Base-by-base conservation (phyloP, 2,113 vertebrate genomes). In the Heterocephalus glaber region DNA sequence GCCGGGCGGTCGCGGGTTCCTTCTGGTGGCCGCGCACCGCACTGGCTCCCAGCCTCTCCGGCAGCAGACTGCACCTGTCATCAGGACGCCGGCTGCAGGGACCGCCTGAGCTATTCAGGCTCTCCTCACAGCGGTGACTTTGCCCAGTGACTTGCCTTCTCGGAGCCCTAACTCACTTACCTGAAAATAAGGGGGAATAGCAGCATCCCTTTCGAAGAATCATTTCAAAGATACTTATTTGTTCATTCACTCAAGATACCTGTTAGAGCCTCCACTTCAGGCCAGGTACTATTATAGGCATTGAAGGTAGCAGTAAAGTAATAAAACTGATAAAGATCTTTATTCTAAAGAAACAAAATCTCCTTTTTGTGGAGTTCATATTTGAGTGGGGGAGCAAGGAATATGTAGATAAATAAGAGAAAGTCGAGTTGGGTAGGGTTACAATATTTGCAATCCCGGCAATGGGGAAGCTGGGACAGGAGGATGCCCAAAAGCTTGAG, bases 11-110 rank as follows among this genome's bases (percentile, higher is more conserved):
- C 24, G 7, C 63, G 54, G 70, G 7, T 56, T 22, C 41, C 61
- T 83, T 41, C 44, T 20, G 66, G 70, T 0, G 6, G 24, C 7
- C 7, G 28, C 0, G 6, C 16, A 33, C 44, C 19, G 86, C 22
- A 19, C 2, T 5, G 10, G 44, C 41, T 3, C 0, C 22, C 1
- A 7, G 30, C 60, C 60, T 65, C 41, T 92, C 68, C 68, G 41
- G 60, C 56, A 74, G 44, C 81, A 12, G 26, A 60, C 33, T 28
- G 33, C 26, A n/a, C 30, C 3, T 0, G 0, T 24, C 2, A 9
- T 19, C 52, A 61, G 1, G 54, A 14, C 9, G 1, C 20, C 2
- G 8, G 8, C 30, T 2, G 5, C 1, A 60, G 38, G 61, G 82
- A 41, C 54, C 77, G 16, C 11, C 58, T 47, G 47, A 66, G 2